Evolutionary conservation across 2,888 invertebrate species (phyloP), one percentile per base, ranked within the genome.

Genomic region (Trachelus iudaicus): DNA sequence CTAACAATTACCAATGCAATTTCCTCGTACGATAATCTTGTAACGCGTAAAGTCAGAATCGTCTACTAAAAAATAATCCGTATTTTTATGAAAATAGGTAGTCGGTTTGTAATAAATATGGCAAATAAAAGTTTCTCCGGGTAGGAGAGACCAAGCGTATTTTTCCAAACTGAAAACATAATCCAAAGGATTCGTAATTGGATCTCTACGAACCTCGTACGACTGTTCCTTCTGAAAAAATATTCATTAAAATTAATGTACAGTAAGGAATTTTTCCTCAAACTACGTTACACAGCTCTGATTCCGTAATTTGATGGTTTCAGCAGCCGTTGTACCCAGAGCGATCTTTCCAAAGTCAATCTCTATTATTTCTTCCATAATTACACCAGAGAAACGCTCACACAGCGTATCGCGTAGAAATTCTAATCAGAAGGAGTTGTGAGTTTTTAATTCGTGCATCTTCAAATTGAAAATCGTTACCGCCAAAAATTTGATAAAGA

Each of bases 71-170:
- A 92, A 92, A 77, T 90, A 89, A 83, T 92, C 92, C 3, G 88
- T 80, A 80, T 90, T 90, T 74, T 81, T 87, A 30, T 87, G 81
- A 73, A 82, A 85, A 0, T 89, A 85, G 34, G 89, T 79, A 30
- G 84, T 81, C 0, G 92, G 92, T 23, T 80, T 87, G 80, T 91
- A 92, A 12, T 81, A 84, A 69, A 92, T 86, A 69, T 89, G 87
- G 75, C 90, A 88, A 15, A 83, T 79, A 34, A 84, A 86, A 69
- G 82, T 80, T 68, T 87, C 83, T 33, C 84, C 83, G 4, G 87
- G 83, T 13, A 80, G 77, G 23, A 91, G 80, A 0, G 82, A 81
- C 84, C 90, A 90, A 4, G 88, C 85, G 37, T 88, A 87, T 76
- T 87, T 83, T 69, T 86, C 83, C 12, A 92, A 86, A 81, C 89